phyloP scores from a whole-genome alignment of 2,888 invertebrate genomes.

The Drosophila subsilvestris region DNA sequence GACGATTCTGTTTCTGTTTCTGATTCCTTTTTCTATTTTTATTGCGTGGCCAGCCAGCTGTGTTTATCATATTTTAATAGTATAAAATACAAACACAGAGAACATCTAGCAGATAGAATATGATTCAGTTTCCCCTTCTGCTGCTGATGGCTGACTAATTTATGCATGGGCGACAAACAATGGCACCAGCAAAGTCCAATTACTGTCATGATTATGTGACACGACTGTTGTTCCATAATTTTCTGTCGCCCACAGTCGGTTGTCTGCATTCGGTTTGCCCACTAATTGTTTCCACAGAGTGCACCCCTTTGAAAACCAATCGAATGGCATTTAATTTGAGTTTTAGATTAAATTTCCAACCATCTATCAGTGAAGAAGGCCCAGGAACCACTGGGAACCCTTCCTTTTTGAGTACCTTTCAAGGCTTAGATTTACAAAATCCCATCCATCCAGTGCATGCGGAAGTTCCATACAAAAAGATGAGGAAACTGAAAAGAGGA shows the following conservation, averaged over 20 bases:
- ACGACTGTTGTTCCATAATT: not conserved
- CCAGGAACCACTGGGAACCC: not conserved
- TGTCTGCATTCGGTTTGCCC: not conserved
- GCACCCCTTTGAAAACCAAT: not conserved
- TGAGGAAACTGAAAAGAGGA: slow-evolving; percentile 29
- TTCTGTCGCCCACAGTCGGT: not conserved
- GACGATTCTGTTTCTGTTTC: not conserved
- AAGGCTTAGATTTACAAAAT: slow-evolving; percentile 1
- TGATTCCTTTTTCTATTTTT: not conserved
- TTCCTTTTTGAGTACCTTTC: not conserved
- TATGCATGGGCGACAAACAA: not conserved
- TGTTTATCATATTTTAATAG: no score
- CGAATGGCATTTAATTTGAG: not conserved
- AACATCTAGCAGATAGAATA: not conserved
- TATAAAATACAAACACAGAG: not conserved
- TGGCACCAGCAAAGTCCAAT: not conserved
- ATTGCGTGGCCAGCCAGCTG: not conserved
- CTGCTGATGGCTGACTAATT: not conserved
- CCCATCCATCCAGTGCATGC: slow-evolving; percentile 50
- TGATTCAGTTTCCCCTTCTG: not conserved
- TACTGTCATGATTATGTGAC: slow-evolving; percentile 1
- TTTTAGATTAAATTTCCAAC: not conserved
- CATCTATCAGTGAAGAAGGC: not conserved
- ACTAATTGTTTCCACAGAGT: not conserved
- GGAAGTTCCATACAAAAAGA: slow-evolving; percentile 57